phyloP scores from a whole-genome alignment of 2,113 vertebrate genomes.

The Recurvirostra avosetta region DNA sequence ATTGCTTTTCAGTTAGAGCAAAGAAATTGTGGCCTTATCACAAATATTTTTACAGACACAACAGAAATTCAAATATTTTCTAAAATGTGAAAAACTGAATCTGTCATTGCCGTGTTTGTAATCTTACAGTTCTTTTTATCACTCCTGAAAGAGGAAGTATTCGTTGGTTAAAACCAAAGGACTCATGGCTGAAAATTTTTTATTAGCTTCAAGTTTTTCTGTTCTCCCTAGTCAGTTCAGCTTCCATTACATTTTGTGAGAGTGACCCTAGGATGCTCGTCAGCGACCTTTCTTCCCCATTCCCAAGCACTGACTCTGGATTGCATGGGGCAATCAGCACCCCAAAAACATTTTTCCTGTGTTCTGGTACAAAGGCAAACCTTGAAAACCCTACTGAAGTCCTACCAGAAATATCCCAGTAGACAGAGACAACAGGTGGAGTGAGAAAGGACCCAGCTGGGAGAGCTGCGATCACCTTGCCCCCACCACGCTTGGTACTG shows the following conservation, averaged over 20 bases:
- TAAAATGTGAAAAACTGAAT: background rate
- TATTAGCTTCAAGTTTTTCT: background rate
- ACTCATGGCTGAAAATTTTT: background rate
- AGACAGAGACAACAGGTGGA: accelerated
- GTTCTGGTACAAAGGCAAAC: background rate
- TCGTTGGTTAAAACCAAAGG: background rate
- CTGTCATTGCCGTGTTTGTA: background rate
- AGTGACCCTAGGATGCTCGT: background rate
- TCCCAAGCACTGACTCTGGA: background rate
- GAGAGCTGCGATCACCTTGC: background rate
- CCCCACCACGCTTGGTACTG: background rate
- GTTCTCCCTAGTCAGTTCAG: background rate
- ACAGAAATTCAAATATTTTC: background rate
- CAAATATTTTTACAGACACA: background rate
- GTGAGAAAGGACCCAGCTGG: background rate
- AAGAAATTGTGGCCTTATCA: background rate
- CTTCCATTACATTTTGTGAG: background rate
- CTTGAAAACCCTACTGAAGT: background rate
- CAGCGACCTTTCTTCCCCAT: accelerated
- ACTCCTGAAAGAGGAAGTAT: background rate
- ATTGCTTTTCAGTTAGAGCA: background rate
- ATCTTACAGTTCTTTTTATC: background rate
- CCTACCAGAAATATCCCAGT: background rate
- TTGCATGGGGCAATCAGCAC: background rate
- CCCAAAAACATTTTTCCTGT: background rate